Percentiles rank a stretch among this genome's conserved stretches.
Evolutionary conservation across 2,797 vertebrate genomes (phyloP).

Genomic region (Peromyscus eremicus): DNA sequence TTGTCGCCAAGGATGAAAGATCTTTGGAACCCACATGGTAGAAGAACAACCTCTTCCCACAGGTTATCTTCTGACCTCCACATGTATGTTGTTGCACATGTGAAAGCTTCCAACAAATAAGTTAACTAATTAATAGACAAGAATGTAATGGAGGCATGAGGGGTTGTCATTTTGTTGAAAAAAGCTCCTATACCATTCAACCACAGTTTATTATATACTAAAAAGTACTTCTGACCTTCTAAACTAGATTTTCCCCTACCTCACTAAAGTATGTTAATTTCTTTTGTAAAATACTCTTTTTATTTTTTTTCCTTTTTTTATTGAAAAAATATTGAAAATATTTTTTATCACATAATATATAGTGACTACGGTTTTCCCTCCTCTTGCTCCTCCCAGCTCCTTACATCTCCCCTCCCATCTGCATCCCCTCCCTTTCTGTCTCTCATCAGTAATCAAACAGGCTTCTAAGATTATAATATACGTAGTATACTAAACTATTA

Average conservation of each 20-base stretch:
- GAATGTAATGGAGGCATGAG: too few species aligned
- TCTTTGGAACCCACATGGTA: neutral
- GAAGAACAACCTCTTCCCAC: neutral
- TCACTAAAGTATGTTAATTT: neutral
- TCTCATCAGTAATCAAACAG: neutral
- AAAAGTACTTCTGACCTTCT: neutral
- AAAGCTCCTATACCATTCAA: neutral
- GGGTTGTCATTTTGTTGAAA: neutral
- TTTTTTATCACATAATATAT: neutral
- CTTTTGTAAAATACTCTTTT: neutral
- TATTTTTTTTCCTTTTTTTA: neutral
- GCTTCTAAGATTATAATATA: neutral
- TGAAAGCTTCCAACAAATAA: neutral
- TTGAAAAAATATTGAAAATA: neutral
- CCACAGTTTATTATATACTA: neutral
- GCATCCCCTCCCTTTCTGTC: neutral
- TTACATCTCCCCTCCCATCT: neutral
- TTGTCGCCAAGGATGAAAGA: neutral
- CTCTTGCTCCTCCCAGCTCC: neutral
- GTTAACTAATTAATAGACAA: neutral
- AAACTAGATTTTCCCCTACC: neutral
- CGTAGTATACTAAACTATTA: neutral
- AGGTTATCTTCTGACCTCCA: too few species aligned
- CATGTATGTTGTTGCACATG: neutral
- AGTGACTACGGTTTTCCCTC: neutral